These are phyloP conservation scores for Epizoanthus scotinus DNA, from an alignment of 92 coral and sea anemone species.

Conservation along the genomic window DNA sequence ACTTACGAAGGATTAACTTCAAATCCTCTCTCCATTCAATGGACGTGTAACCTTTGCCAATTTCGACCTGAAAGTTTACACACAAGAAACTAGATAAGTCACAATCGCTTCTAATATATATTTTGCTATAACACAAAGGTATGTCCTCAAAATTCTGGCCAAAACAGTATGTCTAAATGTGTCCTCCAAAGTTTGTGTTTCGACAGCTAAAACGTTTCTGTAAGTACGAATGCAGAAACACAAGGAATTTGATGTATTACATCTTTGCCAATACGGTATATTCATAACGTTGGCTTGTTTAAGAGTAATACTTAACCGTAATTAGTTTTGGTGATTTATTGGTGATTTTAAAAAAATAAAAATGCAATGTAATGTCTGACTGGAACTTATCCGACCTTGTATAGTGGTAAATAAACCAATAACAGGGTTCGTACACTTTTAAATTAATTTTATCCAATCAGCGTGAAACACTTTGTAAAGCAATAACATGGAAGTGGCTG, in stretches of 20 bases:
- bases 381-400: no score
- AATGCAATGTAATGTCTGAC: no score
- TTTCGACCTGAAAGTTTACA: slow-evolving; percentile 75
- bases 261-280: no score
- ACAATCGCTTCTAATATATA: not conserved
- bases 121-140: not conserved
- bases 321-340: no score
- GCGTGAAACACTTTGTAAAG: not conserved
- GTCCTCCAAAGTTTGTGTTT: no score
- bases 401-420: not conserved
- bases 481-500: not conserved
- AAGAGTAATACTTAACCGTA: no score
- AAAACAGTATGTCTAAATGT: not conserved
- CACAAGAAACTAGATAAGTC: not conserved
- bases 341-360: no score
- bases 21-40: slow-evolving; percentile 98
- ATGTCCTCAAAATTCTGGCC: not conserved
- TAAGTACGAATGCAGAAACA: no score
- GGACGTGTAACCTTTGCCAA: slow-evolving; percentile 98
- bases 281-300: no score
- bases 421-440: no score
- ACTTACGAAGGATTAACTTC: slow-evolving; percentile 93
- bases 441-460: no score
- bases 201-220: not conserved
- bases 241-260: no score